Conservation (phyloP, 1,140 invertebrate species). For the Vollenhovia emeryi region DNA sequence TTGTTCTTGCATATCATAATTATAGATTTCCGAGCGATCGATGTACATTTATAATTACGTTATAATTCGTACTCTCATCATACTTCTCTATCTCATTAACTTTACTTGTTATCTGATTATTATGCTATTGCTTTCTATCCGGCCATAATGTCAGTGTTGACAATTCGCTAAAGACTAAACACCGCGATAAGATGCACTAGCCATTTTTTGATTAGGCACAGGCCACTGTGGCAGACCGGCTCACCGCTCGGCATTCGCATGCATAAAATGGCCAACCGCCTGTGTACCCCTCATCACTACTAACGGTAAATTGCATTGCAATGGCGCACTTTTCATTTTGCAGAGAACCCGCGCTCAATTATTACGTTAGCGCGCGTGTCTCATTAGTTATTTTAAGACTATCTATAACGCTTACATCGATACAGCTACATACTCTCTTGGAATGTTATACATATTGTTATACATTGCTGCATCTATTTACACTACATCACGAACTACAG, state of each 20-base stretch:
- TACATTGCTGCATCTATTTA: constrained; percentile 15
- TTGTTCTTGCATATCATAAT: not conserved
- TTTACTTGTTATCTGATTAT: constrained; percentile 55
- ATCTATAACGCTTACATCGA: constrained; percentile 27
- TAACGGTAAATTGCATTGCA: constrained; percentile 81
- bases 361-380: constrained; percentile 7
- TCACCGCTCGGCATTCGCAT: not conserved
- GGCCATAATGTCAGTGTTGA: constrained; percentile 58
- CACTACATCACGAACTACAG: not conserved
- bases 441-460: constrained; percentile 49
- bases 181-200: constrained; percentile 56
- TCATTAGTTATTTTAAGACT: constrained; percentile 1
- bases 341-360: constrained; percentile 7
- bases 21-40: not conserved
- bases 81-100: constrained; percentile 5
- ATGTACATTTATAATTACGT: not conserved
- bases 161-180: constrained; percentile 63
- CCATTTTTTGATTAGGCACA: constrained; percentile 21
- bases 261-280: constrained; percentile 30
- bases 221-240: not conserved
- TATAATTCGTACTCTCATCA: not conserved
- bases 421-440: constrained; percentile 39
- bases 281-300: constrained; percentile 57
- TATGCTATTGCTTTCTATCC: constrained; percentile 74
- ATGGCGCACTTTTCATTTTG: constrained; percentile 70